These are phyloP conservation scores for Rhingia campestris DNA, from an alignment of 2,888 invertebrate genomes.

Conservation along the genomic window DNA sequence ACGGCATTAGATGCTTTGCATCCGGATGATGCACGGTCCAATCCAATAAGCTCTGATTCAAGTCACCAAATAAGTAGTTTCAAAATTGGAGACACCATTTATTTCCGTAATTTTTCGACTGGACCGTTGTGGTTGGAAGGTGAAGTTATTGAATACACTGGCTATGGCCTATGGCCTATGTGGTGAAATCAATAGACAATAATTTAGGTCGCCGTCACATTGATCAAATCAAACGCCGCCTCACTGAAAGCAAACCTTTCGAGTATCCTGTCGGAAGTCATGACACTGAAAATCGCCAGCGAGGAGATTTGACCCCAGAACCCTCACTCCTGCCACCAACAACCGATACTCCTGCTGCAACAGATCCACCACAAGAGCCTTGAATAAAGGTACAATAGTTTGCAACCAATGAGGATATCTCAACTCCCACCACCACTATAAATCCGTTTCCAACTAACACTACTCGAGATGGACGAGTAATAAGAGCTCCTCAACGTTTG, in stretches of 20 bases:
- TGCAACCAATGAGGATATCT: too few relatives aligned
- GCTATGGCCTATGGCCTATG: slow-evolving; percentile 6
- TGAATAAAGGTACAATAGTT: too few relatives aligned
- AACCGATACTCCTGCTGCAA: too few relatives aligned
- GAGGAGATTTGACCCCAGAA: too few relatives aligned
- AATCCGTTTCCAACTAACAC: too few relatives aligned
- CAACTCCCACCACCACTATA: too few relatives aligned
- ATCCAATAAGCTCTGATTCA: background rate
- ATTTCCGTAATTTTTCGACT: slow-evolving; percentile 10
- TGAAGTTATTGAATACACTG: slow-evolving; percentile 10
- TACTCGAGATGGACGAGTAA: too few relatives aligned
- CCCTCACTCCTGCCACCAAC: too few relatives aligned
- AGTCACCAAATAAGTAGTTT: background rate
- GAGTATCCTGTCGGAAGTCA: too few relatives aligned
- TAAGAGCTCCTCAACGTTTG: too few relatives aligned
- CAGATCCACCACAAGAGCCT: too few relatives aligned
- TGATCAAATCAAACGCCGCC: slow-evolving; percentile 12
- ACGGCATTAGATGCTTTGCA: slow-evolving; percentile 16
- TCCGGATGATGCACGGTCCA: background rate
- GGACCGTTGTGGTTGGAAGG: background rate
- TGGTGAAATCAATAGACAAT: slow-evolving; percentile 12
- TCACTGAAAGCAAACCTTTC: background rate
- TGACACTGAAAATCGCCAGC: too few relatives aligned
- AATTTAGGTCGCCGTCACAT: slow-evolving; percentile 4
- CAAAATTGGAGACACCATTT: slow-evolving; percentile 6